Conservation (phyloP, 2,113 vertebrate genomes). For the Oryctolagus cuniculus region mOryCun1.1 NC_091437.1:46231501-46232000, state of each 20-base stretch:
- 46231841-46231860: background rate
- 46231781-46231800: background rate
- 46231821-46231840: background rate
- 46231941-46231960: background rate
- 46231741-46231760: background rate
- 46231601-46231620: background rate
- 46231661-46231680: background rate
- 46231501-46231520: background rate
- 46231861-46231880: background rate
- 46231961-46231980: background rate
- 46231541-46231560: background rate
- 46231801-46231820: background rate
- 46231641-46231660: background rate
- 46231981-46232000: background rate
- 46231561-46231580: background rate
- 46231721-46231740: slow-evolving; percentile 25
- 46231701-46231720: slow-evolving; percentile 38
- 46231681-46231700: background rate
- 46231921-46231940: background rate
- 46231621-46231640: background rate
- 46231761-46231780: background rate
- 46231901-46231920: background rate
- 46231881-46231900: slow-evolving; percentile 42
- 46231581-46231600: background rate
- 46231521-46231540: background rate